A percentile compares a stretch with the other conserved stretches of the same genome.
Conservation (phyloP, 2,113 vertebrate genomes). For the Eira barbara region DNA sequence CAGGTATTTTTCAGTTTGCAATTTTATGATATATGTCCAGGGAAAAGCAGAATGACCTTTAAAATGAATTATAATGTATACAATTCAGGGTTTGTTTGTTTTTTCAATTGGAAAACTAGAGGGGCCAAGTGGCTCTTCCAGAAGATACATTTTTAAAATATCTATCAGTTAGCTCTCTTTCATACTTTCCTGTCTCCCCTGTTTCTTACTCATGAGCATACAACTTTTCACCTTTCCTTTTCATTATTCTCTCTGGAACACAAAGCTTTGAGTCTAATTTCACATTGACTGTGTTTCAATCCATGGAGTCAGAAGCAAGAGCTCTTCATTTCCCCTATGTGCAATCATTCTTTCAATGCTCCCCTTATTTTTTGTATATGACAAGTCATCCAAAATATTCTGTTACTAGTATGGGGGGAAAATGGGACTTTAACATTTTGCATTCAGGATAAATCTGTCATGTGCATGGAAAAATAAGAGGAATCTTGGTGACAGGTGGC, state of each 20-base stretch:
- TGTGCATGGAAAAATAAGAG: background rate
- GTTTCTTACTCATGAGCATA: background rate
- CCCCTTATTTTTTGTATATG: background rate
- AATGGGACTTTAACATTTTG: slow-evolving; percentile 23
- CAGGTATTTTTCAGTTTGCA: background rate
- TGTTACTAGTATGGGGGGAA: background rate
- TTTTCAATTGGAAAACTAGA: background rate
- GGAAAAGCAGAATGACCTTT: background rate
- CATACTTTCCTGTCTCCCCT: background rate
- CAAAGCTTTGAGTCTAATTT: slow-evolving; percentile 28
- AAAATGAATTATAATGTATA: background rate
- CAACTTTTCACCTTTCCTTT: background rate
- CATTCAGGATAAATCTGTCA: slow-evolving; percentile 24
- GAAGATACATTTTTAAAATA: background rate
- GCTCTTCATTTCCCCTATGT: background rate
- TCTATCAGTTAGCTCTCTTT: background rate
- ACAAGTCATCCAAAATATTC: background rate
- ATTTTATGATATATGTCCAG: background rate
- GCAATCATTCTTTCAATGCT: slow-evolving; percentile 1
- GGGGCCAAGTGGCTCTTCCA: background rate
- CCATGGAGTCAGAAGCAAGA: background rate
- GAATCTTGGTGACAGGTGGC: background rate
- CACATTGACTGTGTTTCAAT: background rate
- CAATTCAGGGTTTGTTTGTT: background rate
- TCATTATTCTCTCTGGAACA: background rate